Conservation (phyloP, 2,797 vertebrate species). For the Aselliscus stoliczkanus region DNA sequence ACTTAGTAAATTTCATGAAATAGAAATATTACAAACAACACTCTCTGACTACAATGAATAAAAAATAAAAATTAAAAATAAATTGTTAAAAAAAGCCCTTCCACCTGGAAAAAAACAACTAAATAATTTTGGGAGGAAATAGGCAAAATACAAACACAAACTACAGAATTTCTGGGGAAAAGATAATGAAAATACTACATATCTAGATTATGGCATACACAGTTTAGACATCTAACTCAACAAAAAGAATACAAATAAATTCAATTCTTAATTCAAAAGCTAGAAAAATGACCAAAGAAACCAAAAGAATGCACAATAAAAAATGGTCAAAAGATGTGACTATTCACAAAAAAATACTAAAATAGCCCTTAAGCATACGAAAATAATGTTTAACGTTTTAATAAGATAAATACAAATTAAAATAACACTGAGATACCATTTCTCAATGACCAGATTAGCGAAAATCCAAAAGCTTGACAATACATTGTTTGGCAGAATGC, state of each 20-base stretch:
- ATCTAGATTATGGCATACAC: not conserved
- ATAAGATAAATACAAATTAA: not conserved
- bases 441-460: not conserved
- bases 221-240: not conserved
- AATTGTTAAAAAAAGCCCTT: not conserved
- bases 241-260: slow-evolving; percentile 1
- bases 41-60: not conserved
- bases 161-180: not conserved
- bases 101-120: not conserved
- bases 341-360: not conserved
- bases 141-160: not conserved
- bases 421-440: not conserved
- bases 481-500: no score
- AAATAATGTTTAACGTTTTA: not conserved
- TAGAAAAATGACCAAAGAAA: not conserved
- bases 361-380: not conserved
- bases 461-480: not conserved
- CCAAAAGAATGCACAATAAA: not conserved
- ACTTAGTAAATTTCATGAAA: not conserved
- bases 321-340: not conserved
- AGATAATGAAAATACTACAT: not conserved
- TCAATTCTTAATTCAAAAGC: not conserved
- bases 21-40: not conserved
- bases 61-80: not conserved
- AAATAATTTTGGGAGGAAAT: not conserved